phyloP scores from a whole-genome alignment of 2,113 vertebrate genomes.

The Petaurus breviceps region DNA sequence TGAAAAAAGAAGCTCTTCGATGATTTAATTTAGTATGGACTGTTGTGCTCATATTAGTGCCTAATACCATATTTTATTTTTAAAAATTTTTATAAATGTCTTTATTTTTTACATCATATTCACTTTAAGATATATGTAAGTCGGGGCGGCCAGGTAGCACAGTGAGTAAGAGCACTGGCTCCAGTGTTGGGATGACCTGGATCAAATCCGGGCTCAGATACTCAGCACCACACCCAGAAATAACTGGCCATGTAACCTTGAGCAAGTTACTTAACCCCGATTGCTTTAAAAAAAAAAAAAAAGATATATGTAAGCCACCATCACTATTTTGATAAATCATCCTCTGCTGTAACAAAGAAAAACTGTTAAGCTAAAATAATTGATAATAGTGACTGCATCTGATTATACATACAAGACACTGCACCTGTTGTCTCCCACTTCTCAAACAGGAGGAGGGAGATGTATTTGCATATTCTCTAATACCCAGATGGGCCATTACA shows the following conservation, averaged over 20 bases:
- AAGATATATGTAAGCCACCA: neutral
- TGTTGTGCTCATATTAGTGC: neutral
- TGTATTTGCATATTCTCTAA: neutral
- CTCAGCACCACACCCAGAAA: no score
- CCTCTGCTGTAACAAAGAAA: neutral
- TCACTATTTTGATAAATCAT: neutral
- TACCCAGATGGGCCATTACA: neutral
- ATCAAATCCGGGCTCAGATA: no score
- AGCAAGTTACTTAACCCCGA: no score
- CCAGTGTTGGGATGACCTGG: no score
- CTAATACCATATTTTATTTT: neutral
- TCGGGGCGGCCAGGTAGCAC: no score
- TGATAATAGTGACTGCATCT: neutral
- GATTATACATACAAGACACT: neutral
- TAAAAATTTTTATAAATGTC: neutral
- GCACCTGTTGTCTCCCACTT: neutral
- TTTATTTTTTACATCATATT: neutral
- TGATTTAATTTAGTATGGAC: neutral
- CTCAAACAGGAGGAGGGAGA: neutral
- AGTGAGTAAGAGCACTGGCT: no score
- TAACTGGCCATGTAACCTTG: no score
- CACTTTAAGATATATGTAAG: neutral
- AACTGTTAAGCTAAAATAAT: neutral
- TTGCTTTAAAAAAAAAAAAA: no score
- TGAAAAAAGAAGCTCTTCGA: neutral